Conservation (phyloP, 2,797 vertebrate species). For the Scarus forsteni region DNA sequence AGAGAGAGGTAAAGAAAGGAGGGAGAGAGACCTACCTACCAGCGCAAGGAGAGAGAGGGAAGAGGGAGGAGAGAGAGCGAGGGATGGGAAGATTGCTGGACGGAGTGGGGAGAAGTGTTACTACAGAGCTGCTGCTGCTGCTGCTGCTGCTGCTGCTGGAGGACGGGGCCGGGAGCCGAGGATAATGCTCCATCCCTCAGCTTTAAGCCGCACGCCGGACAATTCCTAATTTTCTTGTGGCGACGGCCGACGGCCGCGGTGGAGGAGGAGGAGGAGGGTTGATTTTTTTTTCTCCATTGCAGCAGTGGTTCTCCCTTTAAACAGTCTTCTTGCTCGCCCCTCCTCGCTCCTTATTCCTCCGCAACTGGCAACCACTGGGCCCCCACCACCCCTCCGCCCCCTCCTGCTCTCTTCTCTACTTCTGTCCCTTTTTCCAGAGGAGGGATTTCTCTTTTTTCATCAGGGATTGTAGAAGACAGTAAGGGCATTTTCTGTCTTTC, state of each 20-base stretch:
- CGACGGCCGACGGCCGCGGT: slow-evolving; percentile 15
- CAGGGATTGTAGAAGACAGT: slow-evolving; percentile 81
- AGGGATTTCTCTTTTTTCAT: slow-evolving; percentile 71
- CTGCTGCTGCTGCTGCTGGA: slow-evolving; percentile 74
- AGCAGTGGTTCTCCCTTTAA: slow-evolving; percentile 59
- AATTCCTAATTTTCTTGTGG: slow-evolving; percentile 63
- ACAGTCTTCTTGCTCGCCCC: slow-evolving; percentile 57
- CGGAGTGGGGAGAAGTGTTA: slow-evolving; percentile 83
- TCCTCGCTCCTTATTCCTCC: slow-evolving; percentile 61
- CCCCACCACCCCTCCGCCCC: slow-evolving; percentile 24
- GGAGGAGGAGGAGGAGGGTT: slow-evolving; percentile 50
- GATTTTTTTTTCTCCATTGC: slow-evolving; percentile 57
- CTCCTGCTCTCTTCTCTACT: slow-evolving; percentile 46
- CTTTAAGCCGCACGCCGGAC: slow-evolving; percentile 60
- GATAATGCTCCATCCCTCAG: slow-evolving; percentile 76
- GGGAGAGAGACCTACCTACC: slow-evolving; percentile 74
- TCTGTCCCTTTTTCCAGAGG: slow-evolving; percentile 52
- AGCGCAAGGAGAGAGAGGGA: slow-evolving; percentile 64
- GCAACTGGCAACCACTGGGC: slow-evolving; percentile 71
- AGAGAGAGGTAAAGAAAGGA: slow-evolving; percentile 13
- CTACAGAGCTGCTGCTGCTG: slow-evolving; percentile 79
- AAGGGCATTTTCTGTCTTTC: slow-evolving; percentile 71
- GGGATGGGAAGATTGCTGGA: slow-evolving; percentile 73
- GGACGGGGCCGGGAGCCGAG: slow-evolving; percentile 68
- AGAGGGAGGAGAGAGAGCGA: slow-evolving; percentile 61